Evolutionary conservation across 2,888 invertebrate genomes (phyloP), one percentile per base, ranked within the genome.

Genomic region (Ichneumon xanthorius): DNA sequence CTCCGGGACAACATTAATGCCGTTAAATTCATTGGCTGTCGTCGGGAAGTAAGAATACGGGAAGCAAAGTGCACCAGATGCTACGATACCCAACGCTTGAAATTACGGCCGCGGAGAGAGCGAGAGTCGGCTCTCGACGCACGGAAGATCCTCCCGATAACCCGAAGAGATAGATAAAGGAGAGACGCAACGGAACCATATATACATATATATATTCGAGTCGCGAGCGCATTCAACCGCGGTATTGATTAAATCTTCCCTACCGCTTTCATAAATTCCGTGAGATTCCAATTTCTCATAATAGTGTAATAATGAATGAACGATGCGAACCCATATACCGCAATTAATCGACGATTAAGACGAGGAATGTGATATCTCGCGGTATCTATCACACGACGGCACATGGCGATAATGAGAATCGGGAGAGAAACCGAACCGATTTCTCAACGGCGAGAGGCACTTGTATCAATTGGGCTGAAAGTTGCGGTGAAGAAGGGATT

Each of bases 1-100:
- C 80, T 50, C 68, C 48, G 48, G 37, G 50, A 75, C 37, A 81
- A 68, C 68, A 37, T 75, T 81, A 81, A 81, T 81, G 37, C 75
- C 75, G 58, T 68, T 81, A 70, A 81, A 75, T 81, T 61, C 68
- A 70, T 81, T 61, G 68, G 61, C 70, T 70, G 75, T 75, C 68
- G 14, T 58, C 33, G 19, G 16, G 40, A 33, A 53, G 53, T 65
- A 68, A 16, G 50, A 16, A 61, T 45, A 45, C 40, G 19, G 19
- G 63, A n/a, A 26, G 50, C 65, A 67, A 77, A 68, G 37, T 53
- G 55, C 80, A 68, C 55, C 80, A 80, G 55, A 37, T 80, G 67
- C 30, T 61, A 68, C 67, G 48, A 80, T 63, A 63, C 16, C 45
- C 80, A 30, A 67, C 14, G 58, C 58, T 68, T 75, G 68, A 68